Base-by-base conservation (phyloP, 2,888 invertebrate species). In the Acanthopleura granulata region DNA sequence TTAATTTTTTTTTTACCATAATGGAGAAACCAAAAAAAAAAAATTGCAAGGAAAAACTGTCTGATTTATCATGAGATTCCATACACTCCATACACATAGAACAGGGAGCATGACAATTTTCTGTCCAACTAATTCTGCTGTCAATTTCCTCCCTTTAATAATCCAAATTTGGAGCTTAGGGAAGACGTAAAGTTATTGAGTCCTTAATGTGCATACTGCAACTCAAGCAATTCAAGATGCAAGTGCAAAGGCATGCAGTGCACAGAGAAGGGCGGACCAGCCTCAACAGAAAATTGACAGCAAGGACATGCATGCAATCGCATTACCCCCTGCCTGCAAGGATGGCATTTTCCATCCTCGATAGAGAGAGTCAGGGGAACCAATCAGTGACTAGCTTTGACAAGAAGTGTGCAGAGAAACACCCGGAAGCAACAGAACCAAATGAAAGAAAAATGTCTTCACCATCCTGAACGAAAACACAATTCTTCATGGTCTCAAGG, bases 171-270 rank as follows among this genome's bases (percentile, higher is more conserved):
- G 22, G 57, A 57, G 22, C 18, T 57, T 18, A 22, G 22, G n/a
- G 22, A n/a, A 57, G 57, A 57, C n/a, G 57, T 22, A 57, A 57
- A 18, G 22, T 57, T 57, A 57, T 22, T n/a, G 57, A 57, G 57
- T 57, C n/a, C 57, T 57, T 22, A 57, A 22, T 57, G 57, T 57
- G 57, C 57, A 57, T n/a, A 57, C 57, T 57, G 57, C 57, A 57
- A 9, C 40, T 3, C 22, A 22, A 57, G 22, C 57, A 57, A 18
- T 57, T 57, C 57, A 57, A 22, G 57, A 18, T 1, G 57, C 18
- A 6, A 57, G 57, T n/a, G 57, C 22, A 57, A n/a, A n/a, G 57
- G 57, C 57, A 57, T 57, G 18, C 22, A 12, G n/a, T n/a, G 57
- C 18, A 57, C 18, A 57, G 12, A n/a, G 18, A 57, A 57, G n/a